These are phyloP conservation scores for Melanogrammus aeglefinus DNA, from an alignment of 2,797 vertebrate genomes.

Conservation along the genomic window DNA sequence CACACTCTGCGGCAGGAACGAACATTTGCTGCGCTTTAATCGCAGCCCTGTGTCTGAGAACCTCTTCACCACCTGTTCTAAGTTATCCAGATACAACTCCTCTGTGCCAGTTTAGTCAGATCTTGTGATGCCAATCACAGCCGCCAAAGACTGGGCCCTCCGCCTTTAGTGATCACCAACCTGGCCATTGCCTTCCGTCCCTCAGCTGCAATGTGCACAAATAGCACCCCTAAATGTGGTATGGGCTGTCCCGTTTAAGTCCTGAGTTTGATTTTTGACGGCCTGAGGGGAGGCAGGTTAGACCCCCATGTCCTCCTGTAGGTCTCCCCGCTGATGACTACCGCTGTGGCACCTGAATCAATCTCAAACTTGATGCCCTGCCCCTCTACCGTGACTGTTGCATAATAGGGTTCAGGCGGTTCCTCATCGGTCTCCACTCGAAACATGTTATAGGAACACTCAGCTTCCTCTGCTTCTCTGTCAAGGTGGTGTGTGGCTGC, in stretches of 20 bases:
- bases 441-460: slow-evolving; percentile 23
- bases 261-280: slow-evolving; percentile 9
- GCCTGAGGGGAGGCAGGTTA: background rate
- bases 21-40: no score
- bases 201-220: no score
- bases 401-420: background rate
- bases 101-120: no score
- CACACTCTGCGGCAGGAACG: no score
- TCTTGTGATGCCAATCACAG: no score
- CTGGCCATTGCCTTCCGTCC: no score
- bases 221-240: no score
- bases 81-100: no score
- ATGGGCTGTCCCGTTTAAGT: background rate
- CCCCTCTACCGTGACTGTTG: background rate
- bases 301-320: slow-evolving; percentile 12
- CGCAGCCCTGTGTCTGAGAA: no score
- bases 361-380: slow-evolving; percentile 20
- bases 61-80: no score
- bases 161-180: no score
- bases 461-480: background rate
- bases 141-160: slow-evolving; percentile 5
- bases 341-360: slow-evolving; percentile 9
- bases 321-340: slow-evolving; percentile 21
- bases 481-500: no score
- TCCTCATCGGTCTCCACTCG: slow-evolving; percentile 9